A percentile compares a stretch with the other conserved stretches of the same genome.
phyloP scores from a whole-genome alignment of 2,113 vertebrate genomes.

The Diadophis punctatus region DNA sequence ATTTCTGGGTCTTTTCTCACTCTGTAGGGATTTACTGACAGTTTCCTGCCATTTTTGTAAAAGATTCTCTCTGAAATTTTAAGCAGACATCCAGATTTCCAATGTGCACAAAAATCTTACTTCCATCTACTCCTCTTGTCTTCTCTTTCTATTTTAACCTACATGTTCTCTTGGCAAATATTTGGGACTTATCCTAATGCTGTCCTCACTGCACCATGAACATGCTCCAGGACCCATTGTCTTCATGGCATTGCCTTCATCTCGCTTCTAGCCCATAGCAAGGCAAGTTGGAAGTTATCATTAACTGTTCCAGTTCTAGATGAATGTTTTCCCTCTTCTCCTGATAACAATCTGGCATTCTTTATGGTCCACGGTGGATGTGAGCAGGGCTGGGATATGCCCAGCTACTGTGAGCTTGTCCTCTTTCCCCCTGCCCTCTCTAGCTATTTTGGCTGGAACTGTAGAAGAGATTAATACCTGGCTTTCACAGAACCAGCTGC shows the following conservation, averaged over 20 bases:
- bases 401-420: neutral
- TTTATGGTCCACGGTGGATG: neutral
- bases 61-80: neutral
- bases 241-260: neutral
- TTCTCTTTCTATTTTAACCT: neutral
- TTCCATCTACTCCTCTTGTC: neutral
- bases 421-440: neutral
- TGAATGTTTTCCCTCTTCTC: neutral
- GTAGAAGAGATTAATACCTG: neutral
- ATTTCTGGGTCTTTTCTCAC: neutral
- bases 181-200: neutral
- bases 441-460: neutral
- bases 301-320: neutral
- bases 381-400: neutral
- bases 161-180: too few relatives aligned
- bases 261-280: neutral
- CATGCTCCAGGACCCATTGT: neutral
- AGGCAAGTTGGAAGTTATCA: neutral
- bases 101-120: neutral
- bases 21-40: neutral
- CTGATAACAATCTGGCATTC: neutral
- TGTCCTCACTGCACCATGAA: neutral
- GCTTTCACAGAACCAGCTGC: neutral
- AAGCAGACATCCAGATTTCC: neutral
- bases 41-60: neutral